phyloP scores from a whole-genome alignment of 2,888 invertebrate species.

The Lottia scabra region DNA sequence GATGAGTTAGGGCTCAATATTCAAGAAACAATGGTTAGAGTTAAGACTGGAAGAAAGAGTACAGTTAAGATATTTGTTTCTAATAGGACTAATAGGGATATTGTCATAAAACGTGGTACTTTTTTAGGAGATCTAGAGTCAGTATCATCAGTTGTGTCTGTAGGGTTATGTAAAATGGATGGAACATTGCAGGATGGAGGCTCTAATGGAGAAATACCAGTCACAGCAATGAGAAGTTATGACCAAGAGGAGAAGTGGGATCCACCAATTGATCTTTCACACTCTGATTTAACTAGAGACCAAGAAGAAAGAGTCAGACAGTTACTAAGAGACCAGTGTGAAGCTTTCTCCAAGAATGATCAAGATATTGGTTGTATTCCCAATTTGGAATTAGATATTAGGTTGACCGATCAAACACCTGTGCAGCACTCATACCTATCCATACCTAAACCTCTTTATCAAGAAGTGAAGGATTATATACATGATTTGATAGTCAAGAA shows the following conservation, averaged over 20 bases:
- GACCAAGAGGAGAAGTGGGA: slow-evolving; percentile 26
- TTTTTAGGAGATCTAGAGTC: too few relatives aligned
- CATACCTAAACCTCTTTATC: slow-evolving; percentile 31
- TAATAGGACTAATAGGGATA: too few relatives aligned
- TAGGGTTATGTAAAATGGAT: too few relatives aligned
- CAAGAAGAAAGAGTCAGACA: slow-evolving; percentile 19
- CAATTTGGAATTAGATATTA: slow-evolving; percentile 31
- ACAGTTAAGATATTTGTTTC: too few relatives aligned
- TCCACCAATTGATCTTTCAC: slow-evolving; percentile 25
- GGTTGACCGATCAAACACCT: slow-evolving; percentile 27
- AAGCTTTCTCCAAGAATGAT: slow-evolving; percentile 30
- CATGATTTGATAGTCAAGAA: slow-evolving; percentile 24
- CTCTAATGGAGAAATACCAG: too few relatives aligned
- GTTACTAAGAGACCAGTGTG: slow-evolving; percentile 27
- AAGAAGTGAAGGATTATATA: slow-evolving; percentile 40
- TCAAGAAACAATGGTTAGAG: too few relatives aligned
- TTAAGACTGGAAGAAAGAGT: too few relatives aligned
- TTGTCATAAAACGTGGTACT: too few relatives aligned
- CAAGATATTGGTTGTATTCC: slow-evolving; percentile 29
- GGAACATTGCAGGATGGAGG: too few relatives aligned
- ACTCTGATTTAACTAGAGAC: slow-evolving; percentile 8
- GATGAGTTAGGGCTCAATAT: too few relatives aligned
- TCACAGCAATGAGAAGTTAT: too few relatives aligned
- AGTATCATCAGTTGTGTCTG: too few relatives aligned
- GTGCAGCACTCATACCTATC: slow-evolving; percentile 31